Evolutionary conservation across 2,113 vertebrate genomes (phyloP), one percentile per base, ranked within the genome.

Genomic region (Entomyzon cyanotis): DNA sequence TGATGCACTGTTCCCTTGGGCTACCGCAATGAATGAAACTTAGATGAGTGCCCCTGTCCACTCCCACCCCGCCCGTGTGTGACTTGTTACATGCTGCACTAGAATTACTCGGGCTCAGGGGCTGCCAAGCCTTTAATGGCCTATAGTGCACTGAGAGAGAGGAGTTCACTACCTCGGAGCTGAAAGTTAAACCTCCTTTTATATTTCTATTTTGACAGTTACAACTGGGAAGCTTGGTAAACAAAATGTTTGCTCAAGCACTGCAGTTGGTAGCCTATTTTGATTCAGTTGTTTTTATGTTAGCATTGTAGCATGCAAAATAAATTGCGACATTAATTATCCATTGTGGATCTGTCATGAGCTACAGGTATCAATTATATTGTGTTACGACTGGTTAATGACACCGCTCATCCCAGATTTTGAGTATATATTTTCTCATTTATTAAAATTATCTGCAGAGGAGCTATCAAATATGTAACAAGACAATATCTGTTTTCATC

Each of bases 21-120:
- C 96, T 97, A 65, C 92, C 23, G n/a, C 96, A 87, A 58, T 84
- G 97, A 98, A 96, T 93, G 97, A 98, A 97, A 98, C 88, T 84
- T 96, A 97, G 23, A 58, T 96, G 96, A 98, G 96, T 89, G 94
- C 85, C 65, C 87, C 89, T 59, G 91, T 49, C 93, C 96, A 80
- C 95, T 97, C 96, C 96, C 91, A 87, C 91, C 46, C 78, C 1
- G 28, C 80, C 67, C 12, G 79, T 87, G 67, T 49, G 83, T 12
- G 73, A 42, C 93, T 90, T 94, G 95, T 96, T 91, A 95, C 50
- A 59, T 28, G 21, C 33, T 47, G 84, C 84, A 7, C 30, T 19
- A 84, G 96, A 96, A 96, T 95, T 91, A 91, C 95, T 95, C 21
- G 21, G 20, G 94, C 97, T 97, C 96, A 56, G 92, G 90, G 97